Base-by-base conservation (phyloP, 2,888 invertebrate species). In the Limnephilus lunatus region DNA sequence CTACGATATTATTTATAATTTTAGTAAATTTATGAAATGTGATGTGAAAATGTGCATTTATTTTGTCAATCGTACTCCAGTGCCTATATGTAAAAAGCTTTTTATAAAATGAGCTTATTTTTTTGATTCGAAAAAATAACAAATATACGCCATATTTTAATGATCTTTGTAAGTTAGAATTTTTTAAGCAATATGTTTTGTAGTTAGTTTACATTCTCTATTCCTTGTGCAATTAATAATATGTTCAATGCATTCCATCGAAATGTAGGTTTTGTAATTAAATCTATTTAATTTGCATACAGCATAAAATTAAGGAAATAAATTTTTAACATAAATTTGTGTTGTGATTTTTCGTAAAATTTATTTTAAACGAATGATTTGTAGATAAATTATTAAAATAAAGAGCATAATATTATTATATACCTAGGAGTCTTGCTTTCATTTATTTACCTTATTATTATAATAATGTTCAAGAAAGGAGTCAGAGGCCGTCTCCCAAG, bases 71-170 rank as follows among this genome's bases (percentile, higher is more conserved):
- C 89, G 48, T 92, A 91, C 85, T 86, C 85, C 91, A 91, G 92
- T 91, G 92, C 92, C 92, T 92, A 88, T 90, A 91, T 85, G 48
- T 80, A 91, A 92, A 92, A 90, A 89, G 92, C 92, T 92, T 92
- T 92, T 91, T 91, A 92, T 87, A 83, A 80, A 89, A 91, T 19
- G 44, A 90, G 80, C 85, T 91, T 92, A 90, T 92, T 91, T 92
- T 92, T 85, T 91, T 87, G 68, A 88, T 88, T 88, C 11, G 32
- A 88, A 85, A 80, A 68, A 68, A 68, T 80, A 88, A 88, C 80
- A 88, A 88, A 48, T 88, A 92, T 89, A 92, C 85, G 92, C 92
- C 92, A 92, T 92, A 92, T 81, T 88, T 87, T 91, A 88, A 81
- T 83, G 89, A 91, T 92, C 85, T 91, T 92, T 83, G 88, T 91